Evolutionary conservation across 1,140 invertebrate genomes (phyloP).

Genomic region (Monomorium pharaonis): DNA sequence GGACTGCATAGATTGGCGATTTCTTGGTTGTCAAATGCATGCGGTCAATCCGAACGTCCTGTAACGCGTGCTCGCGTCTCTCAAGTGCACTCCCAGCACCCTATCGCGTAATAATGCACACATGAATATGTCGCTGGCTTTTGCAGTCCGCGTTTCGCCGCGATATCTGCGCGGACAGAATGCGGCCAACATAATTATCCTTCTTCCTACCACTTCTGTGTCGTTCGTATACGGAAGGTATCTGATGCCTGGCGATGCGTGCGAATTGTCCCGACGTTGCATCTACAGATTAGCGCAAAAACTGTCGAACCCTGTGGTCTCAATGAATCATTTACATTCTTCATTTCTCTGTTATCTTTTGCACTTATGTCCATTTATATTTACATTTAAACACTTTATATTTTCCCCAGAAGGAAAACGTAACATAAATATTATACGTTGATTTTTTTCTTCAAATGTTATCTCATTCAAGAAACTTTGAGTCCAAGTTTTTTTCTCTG

Average conservation of each 20-base stretch:
- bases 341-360: not conserved
- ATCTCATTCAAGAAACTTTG: not conserved
- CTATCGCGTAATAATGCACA: conserved; percentile 72
- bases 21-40: conserved; percentile 68
- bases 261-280: not conserved
- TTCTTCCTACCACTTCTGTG: conserved; percentile 62
- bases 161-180: conserved; percentile 45
- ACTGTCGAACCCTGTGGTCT: not conserved
- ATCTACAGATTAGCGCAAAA: conserved; percentile 54
- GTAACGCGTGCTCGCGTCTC: conserved; percentile 70
- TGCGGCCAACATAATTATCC: conserved; percentile 73
- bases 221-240: not conserved
- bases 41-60: conserved; percentile 70
- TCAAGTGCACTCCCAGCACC: conserved; percentile 72
- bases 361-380: not conserved
- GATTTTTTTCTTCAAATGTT: not conserved
- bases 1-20: conserved; percentile 28
- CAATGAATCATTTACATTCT: not conserved
- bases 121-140: conserved; percentile 75
- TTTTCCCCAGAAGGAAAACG: not conserved
- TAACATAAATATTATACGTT: not conserved
- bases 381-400: not conserved
- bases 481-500: not conserved
- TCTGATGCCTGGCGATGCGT: not conserved
- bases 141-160: conserved; percentile 55